phyloP scores from a whole-genome alignment of 2,888 invertebrate genomes.

The Latrodectus hesperus region DNA sequence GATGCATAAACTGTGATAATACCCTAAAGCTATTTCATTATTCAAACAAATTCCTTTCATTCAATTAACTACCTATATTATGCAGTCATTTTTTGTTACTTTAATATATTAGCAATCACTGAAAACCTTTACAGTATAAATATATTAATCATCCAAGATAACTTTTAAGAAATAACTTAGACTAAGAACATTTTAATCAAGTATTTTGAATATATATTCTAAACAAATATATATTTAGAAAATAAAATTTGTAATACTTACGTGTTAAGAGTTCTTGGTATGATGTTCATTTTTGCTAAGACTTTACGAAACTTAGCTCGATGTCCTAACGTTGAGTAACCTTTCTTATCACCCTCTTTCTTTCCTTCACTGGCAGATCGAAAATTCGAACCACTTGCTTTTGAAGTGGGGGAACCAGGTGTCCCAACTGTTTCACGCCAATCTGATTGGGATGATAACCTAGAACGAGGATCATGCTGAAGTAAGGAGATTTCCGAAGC shows the following conservation, averaged over 20 bases:
- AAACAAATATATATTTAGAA: too few relatives aligned
- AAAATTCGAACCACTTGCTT: conserved; percentile 70
- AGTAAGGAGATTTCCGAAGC: conserved; percentile 82
- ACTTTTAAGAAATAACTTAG: too few relatives aligned
- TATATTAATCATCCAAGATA: too few relatives aligned
- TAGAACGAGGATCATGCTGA: conserved; percentile 82
- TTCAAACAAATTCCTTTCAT: too few relatives aligned
- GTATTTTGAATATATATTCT: too few relatives aligned
- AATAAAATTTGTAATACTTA: conserved; percentile 10
- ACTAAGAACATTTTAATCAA: too few relatives aligned
- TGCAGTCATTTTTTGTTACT: too few relatives aligned
- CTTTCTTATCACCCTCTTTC: conserved; percentile 76
- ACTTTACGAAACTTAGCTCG: conserved; percentile 90
- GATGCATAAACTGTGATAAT: too few relatives aligned
- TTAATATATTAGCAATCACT: too few relatives aligned
- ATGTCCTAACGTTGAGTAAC: conserved; percentile 90
- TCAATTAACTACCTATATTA: too few relatives aligned
- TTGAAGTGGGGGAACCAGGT: conserved; percentile 74
- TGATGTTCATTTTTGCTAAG: conserved; percentile 86
- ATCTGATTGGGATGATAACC: conserved; percentile 85
- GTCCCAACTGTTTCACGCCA: conserved; percentile 63
- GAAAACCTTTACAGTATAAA: too few relatives aligned
- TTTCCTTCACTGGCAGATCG: conserved; percentile 73
- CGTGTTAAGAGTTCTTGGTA: conserved; percentile 72
- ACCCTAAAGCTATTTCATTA: too few relatives aligned